phyloP scores from a whole-genome alignment of 2,888 invertebrate species.

The Colletes collaris region DNA sequence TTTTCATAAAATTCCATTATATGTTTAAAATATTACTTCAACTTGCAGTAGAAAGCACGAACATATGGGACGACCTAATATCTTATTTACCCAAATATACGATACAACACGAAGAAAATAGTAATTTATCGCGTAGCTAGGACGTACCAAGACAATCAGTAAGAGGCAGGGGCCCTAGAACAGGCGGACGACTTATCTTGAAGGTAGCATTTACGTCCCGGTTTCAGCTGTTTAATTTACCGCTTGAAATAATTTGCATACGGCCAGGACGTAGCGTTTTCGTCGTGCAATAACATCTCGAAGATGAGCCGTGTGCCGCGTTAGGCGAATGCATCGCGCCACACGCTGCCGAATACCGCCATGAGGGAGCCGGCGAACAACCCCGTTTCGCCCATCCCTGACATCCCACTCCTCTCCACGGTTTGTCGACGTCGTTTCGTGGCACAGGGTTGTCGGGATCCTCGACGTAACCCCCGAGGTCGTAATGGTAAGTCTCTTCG shows the following conservation, averaged over 20 bases:
- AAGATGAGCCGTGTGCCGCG: slow-evolving; percentile 75
- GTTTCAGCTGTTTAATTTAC: slow-evolving; percentile 79
- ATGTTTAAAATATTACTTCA: too few species aligned
- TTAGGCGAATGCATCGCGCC: slow-evolving; percentile 65
- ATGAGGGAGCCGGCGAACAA: slow-evolving; percentile 27
- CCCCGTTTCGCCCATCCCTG: slow-evolving; percentile 25
- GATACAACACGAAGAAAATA: too few species aligned
- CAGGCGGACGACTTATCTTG: slow-evolving; percentile 61
- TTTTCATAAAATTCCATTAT: too few species aligned
- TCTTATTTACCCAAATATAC: too few species aligned
- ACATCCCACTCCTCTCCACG: slow-evolving; percentile 1
- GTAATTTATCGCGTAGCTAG: too few species aligned
- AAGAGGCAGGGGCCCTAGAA: slow-evolving; percentile 23
- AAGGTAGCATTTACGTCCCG: slow-evolving; percentile 64
- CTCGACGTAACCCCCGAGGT: slow-evolving; percentile 65
- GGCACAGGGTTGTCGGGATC: slow-evolving; percentile 54
- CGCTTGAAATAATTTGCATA: slow-evolving; percentile 79
- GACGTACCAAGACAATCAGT: background rate
- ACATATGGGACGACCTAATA: too few species aligned
- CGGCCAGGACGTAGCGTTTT: slow-evolving; percentile 42
- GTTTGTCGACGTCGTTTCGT: slow-evolving; percentile 36
- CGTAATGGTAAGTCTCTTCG: slow-evolving; percentile 75
- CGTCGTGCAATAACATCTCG: slow-evolving; percentile 76
- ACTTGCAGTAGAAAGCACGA: too few species aligned
- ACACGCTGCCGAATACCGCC: slow-evolving; percentile 48